Percentiles rank a stretch among this genome's conserved stretches.
Conservation (phyloP, 2,113 vertebrate species). For the Gallinago undulata region DNA sequence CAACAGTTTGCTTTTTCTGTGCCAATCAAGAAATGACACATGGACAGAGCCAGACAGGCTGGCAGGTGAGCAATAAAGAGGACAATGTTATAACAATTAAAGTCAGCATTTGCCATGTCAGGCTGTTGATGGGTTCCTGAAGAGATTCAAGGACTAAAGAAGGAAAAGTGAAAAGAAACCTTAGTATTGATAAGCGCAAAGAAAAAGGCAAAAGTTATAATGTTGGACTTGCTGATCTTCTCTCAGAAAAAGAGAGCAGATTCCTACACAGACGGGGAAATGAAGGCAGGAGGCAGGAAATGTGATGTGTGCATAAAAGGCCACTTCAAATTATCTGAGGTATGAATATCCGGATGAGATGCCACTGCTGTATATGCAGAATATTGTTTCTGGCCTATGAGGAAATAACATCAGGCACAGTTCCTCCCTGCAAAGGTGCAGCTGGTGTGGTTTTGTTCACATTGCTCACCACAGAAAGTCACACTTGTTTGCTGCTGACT, state of each 20-base stretch:
- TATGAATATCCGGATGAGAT: neutral
- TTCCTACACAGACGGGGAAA: neutral
- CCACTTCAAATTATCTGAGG: neutral
- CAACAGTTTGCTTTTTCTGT: neutral
- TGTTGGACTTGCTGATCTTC: neutral
- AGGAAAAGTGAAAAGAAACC: neutral
- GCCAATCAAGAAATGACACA: neutral
- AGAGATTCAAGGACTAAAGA: neutral
- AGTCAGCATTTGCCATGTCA: neutral
- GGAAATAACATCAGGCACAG: neutral
- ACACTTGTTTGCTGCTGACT: neutral
- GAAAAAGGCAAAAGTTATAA: neutral
- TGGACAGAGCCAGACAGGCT: neutral
- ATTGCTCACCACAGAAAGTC: neutral
- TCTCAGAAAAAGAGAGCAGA: neutral
- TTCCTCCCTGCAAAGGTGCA: neutral
- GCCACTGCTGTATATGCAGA: neutral
- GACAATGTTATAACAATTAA: neutral
- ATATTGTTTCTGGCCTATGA: neutral
- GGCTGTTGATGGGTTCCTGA: neutral
- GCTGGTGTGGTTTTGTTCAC: neutral
- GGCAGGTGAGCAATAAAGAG: neutral
- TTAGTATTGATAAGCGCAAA: neutral
- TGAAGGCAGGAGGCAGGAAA: neutral
- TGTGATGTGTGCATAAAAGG: neutral